Evolutionary conservation across 2,888 invertebrate species (phyloP).

Genomic region (Idaea aversata): DNA sequence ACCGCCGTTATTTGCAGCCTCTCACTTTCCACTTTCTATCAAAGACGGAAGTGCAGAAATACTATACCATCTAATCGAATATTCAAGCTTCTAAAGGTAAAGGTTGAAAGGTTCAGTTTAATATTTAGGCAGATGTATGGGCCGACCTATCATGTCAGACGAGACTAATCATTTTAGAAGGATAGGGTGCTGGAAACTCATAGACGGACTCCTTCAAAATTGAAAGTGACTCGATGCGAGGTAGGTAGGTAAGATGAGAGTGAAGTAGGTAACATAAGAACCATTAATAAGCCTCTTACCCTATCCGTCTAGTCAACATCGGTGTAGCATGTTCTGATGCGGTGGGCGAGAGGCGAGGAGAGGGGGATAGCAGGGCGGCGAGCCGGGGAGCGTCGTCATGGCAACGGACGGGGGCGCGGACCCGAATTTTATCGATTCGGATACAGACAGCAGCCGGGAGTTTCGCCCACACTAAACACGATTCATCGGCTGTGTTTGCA

Average conservation of each 20-base stretch:
- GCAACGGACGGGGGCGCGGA: slow-evolving; percentile 73
- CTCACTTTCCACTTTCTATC: slow-evolving; percentile 47
- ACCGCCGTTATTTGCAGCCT: slow-evolving; percentile 55
- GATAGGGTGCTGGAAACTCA: slow-evolving; percentile 9
- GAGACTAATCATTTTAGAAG: slow-evolving; percentile 3
- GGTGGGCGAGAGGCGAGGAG: slow-evolving; percentile 44
- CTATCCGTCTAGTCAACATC: slow-evolving; percentile 80
- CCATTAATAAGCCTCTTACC: slow-evolving; percentile 81
- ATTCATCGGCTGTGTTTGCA: slow-evolving; percentile 76
- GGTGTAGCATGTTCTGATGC: slow-evolving; percentile 66
- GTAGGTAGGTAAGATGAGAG: slow-evolving; percentile 35
- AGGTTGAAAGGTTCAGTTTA: background rate
- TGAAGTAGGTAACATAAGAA: slow-evolving; percentile 72
- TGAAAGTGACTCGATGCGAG: slow-evolving; percentile 31
- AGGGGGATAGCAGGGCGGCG: slow-evolving; percentile 42
- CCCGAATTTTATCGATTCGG: slow-evolving; percentile 80
- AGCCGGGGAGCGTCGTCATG: slow-evolving; percentile 63
- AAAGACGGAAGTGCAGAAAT: slow-evolving; percentile 27
- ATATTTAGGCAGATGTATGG: background rate
- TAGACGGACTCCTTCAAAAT: slow-evolving; percentile 20
- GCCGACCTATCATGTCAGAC: background rate
- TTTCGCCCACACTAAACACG: slow-evolving; percentile 72
- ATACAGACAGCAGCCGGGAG: slow-evolving; percentile 75
- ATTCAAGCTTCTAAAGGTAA: slow-evolving; percentile 25
- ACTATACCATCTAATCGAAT: slow-evolving; percentile 25